Percentiles rank a stretch among this genome's conserved stretches.
Evolutionary conservation across 2,888 invertebrate species (phyloP).

Genomic region (Dysmachus trigonus): DNA sequence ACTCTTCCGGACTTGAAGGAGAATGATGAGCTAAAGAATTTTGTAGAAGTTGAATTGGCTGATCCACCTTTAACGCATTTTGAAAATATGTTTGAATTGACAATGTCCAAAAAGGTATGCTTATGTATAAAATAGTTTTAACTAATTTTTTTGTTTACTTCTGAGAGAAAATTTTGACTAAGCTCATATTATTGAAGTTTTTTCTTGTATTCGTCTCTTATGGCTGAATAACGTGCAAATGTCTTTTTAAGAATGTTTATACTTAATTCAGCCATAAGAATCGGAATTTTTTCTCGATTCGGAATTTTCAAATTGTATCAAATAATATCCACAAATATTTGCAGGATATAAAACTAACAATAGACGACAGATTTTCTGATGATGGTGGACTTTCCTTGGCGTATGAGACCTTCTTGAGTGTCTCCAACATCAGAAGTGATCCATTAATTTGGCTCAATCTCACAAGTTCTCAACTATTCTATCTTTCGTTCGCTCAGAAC

Average conservation of each 20-base stretch:
- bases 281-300: no score
- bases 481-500: constrained; percentile 31
- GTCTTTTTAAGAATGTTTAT: no score
- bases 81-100: constrained; percentile 18
- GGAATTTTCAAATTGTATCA: no score
- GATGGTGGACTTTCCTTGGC: constrained; percentile 31
- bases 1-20: constrained; percentile 24
- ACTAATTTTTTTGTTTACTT: not conserved
- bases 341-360: constrained; percentile 39
- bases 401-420: constrained; percentile 31
- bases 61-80: constrained; percentile 42
- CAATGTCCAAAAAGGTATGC: constrained; percentile 35
- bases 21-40: constrained; percentile 42
- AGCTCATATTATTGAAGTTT: no score
- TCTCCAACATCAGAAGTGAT: not conserved
- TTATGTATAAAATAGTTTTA: not conserved
- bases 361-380: constrained; percentile 34
- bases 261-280: no score
- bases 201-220: no score
- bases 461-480: constrained; percentile 42
- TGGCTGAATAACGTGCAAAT: no score
- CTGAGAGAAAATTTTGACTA: no score
- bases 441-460: constrained; percentile 39
- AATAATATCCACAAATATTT: not conserved
- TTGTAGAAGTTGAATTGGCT: constrained; percentile 28